Percentiles rank a stretch among this genome's conserved stretches.
Conservation (phyloP, 1,140 invertebrate genomes). For the Drosophila littoralis region DNA sequence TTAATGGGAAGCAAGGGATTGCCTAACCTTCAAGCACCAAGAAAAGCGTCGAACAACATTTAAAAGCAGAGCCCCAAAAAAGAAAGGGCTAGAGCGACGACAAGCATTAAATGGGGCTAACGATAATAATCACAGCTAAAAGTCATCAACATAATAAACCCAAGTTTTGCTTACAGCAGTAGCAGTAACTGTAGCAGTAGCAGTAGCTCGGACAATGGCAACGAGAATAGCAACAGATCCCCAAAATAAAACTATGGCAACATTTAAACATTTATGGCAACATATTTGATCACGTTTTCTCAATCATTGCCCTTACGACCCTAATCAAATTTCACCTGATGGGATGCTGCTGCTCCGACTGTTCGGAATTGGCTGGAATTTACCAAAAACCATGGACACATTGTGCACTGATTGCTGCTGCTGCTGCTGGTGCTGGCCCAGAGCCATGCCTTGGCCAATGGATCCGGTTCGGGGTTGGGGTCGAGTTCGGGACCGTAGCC, state of each 20-base stretch:
- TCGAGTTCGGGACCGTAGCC: too few species aligned
- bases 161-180: conserved; percentile 55
- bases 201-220: conserved; percentile 50
- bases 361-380: conserved; percentile 53
- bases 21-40: not conserved
- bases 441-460: conserved; percentile 31
- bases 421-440: conserved; percentile 18
- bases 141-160: conserved; percentile 82
- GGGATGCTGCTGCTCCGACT: conserved; percentile 46
- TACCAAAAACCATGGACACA: conserved; percentile 76
- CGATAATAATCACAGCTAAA: conserved; percentile 78
- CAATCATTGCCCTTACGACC: conserved; percentile 82
- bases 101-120: conserved; percentile 63
- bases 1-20: not conserved
- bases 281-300: conserved; percentile 83
- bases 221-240: conserved; percentile 10
- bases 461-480: not conserved
- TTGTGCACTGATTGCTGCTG: conserved; percentile 77
- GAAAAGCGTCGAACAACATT: not conserved
- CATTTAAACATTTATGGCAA: conserved; percentile 83
- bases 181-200: conserved; percentile 20
- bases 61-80: not conserved
- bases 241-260: conserved; percentile 63
- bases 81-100: conserved; percentile 59
- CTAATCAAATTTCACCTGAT: conserved; percentile 83